Base-by-base conservation (phyloP, 2,113 vertebrate genomes). In the Hippolais icterina region DNA sequence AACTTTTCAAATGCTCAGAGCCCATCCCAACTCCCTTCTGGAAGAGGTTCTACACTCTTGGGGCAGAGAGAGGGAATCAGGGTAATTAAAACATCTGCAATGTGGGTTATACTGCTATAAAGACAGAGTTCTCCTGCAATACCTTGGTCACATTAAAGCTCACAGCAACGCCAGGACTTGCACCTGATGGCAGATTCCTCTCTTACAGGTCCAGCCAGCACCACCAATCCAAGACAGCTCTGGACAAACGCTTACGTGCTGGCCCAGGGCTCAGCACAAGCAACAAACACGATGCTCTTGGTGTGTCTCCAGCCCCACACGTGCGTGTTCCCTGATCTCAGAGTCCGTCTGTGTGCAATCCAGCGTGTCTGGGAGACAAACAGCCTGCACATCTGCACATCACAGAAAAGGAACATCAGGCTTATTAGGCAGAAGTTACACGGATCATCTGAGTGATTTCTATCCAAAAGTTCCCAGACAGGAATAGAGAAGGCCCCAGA, bases 321-420 rank as follows among this genome's bases (percentile, higher is more conserved):
- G 3, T 50, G 79, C 2, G 0, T 19, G 49, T 9, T 84, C 74
- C 8, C 44, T 1, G 3, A 11, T 49, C 44, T 4, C 61, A 33
- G 35, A 68, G 66, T 1, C 77, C 0, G 6, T 12, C 90, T 68
- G 86, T 47, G 33, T 7, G 31, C 71, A 6, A 9, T 14, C 57
- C 83, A 56, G 2, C 22, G 0, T 2, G 10, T 37, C 87, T 88
- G 90, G 49, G 80, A 57, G 31, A 54, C 92, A 83, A 79, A 41
- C 69, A 28, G 53, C 12, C 78, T 60, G 57, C 39, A 76, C 95
- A 94, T 87, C 89, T 95, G 96, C 78, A 65, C 92, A 68, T 75
- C 92, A 75, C 57, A 33, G 59, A 46, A 66, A 49, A 50, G 33
- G 27, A 92, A 72, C 75, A 61, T 42, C 61, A 46, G 71, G 33